Base-by-base conservation (phyloP, 2,888 invertebrate species). In the Campoletis raptor region DNA sequence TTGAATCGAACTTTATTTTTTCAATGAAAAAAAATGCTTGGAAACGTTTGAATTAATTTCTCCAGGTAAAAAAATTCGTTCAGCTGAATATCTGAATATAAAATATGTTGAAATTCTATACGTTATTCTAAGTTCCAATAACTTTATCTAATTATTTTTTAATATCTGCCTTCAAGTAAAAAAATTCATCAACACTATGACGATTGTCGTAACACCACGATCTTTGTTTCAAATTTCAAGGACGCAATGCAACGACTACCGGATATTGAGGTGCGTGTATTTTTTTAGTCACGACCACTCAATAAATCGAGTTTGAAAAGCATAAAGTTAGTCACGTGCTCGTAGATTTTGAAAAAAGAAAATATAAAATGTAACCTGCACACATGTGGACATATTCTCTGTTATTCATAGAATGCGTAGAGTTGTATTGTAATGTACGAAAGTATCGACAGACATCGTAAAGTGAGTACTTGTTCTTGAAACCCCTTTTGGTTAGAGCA, bases 391-490 rank as follows among this genome's bases (percentile, higher is more conserved):
- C 77, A 36, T 78, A 78, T 73, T 79, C 42, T 74, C 74, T 61
- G 61, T 24, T 79, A 79, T 85, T 85, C 79, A 78, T 52, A 36
- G 79, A 61, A 45, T 67, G n/a, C 61, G 81, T 30, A 45, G 52
- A 67, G 21, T 57, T 30, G 61, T 77, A 66, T 67, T 21, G 78
- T 67, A 67, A 72, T 83, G 54, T 61, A 66, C 66, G 42, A 66
- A 78, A 78, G 73, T 81, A 72, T 77, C 30, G 67, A 52, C 79
- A 79, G 85, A 85, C 74, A 52, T 85, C 82, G 82, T 82, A 82
- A 82, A 85, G 82, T 79, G 79, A 79, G 82, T 82, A 85, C 85
- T 85, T 64, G 72, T 73, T 85, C 82, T 73, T 85, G 85, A 82
- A 85, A 82, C 82, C 79, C 74, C 79, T 85, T 85, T 85, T 82